Conservation (phyloP, 2,888 invertebrate species). For the Crioceris asparagi region DNA sequence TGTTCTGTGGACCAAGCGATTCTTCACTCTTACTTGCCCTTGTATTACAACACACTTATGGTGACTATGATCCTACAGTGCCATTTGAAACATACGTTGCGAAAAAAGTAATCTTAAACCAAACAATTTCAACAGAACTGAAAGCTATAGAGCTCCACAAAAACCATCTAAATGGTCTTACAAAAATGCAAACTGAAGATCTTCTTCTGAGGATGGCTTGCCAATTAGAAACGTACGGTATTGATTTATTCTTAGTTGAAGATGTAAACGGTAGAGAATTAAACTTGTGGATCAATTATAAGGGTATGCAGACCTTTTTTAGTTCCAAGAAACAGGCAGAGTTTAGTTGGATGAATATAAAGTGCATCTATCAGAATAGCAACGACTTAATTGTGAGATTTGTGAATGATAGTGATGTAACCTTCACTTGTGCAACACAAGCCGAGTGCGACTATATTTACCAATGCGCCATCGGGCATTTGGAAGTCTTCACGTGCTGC, state of each 20-base stretch:
- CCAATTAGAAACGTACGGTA: slow-evolving; percentile 20
- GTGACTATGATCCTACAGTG: slow-evolving; percentile 14
- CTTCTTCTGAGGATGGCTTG: slow-evolving; percentile 20
- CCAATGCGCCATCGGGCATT: slow-evolving; percentile 16
- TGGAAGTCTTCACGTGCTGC: slow-evolving; percentile 15
- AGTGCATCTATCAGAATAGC: slow-evolving; percentile 14
- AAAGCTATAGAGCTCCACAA: slow-evolving; percentile 20
- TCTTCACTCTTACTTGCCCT: slow-evolving; percentile 17
- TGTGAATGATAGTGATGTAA: slow-evolving; percentile 4
- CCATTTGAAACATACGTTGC: too few species aligned
- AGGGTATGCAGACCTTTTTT: slow-evolving; percentile 14
- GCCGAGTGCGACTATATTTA: slow-evolving; percentile 20
- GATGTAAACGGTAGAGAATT: slow-evolving; percentile 11
- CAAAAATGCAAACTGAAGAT: slow-evolving; percentile 15
- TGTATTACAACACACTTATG: slow-evolving; percentile 17
- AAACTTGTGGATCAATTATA: slow-evolving; percentile 19
- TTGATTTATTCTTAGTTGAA: slow-evolving; percentile 18
- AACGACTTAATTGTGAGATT: slow-evolving; percentile 13
- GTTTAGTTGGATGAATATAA: slow-evolving; percentile 16
- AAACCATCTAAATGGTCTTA: slow-evolving; percentile 14
- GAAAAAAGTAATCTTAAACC: slow-evolving; percentile 17
- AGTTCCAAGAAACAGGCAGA: slow-evolving; percentile 10
- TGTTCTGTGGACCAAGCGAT: slow-evolving; percentile 16
- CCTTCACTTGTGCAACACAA: slow-evolving; percentile 14
- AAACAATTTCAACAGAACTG: slow-evolving; percentile 15